Base-by-base conservation (phyloP, 2,888 invertebrate species). In the Zeuzera pyrina region DNA sequence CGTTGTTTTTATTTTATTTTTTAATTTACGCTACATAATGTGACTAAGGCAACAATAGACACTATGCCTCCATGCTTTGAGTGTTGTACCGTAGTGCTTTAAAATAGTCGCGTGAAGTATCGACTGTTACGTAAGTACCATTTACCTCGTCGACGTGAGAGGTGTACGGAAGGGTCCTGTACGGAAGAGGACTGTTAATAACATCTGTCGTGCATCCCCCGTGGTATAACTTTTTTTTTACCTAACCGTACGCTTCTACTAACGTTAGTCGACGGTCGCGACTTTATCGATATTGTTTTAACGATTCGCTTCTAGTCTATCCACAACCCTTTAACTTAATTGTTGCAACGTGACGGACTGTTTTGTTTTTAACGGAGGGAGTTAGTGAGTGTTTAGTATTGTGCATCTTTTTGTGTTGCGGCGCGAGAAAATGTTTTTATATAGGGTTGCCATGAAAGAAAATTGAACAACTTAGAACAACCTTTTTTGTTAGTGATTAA, bases 211-310 rank as follows among this genome's bases (percentile, higher is more conserved):
- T 83, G 83, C 83, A 81, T 81, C 83, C 81, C 79, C 81, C 67
- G 73, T 73, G 69, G 68, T 63, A 24, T 41, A 57, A 58, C 55
- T 57, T 52, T 57, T 52, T 41, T 49, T 38, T 30, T 33, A 44
- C 47, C 63, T 78, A 77, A 78, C 74, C 72, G 76, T 76, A 72
- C 74, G 79, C 81, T 81, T 79, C 56, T 72, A 78, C 77, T 79
- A 81, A 81, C 69, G 69, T 57, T 41, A n/a, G n/a, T 58, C 65
- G 68, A 64, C 66, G 60, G 56, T 53, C 74, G 70, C 66, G 73
- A 53, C 42, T 51, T 49, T 50, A 54, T 44, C 46, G 49, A 49
- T 51, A 55, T 51, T 52, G 50, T 38, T 41, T 38, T 42, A 38
- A 29, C 39, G 38, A 38, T 36, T 61, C 55, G 63, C 59, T 62